phyloP scores from a whole-genome alignment of 2,797 vertebrate genomes.

The Psittacula echo region DNA sequence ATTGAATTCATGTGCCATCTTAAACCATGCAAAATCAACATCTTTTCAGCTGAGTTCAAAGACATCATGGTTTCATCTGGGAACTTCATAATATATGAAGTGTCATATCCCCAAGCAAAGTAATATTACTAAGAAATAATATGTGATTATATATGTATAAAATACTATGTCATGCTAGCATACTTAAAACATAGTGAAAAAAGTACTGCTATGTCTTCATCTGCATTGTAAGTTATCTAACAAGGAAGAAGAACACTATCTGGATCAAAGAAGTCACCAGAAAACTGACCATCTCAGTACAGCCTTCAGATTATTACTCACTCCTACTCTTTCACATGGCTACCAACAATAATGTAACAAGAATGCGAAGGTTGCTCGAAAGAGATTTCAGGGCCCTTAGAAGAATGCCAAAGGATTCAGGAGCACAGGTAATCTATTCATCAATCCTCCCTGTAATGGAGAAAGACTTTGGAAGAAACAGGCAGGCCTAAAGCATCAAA shows the following conservation, averaged over 20 bases:
- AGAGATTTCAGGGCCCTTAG: neutral
- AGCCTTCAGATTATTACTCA: neutral
- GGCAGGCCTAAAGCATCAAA: neutral
- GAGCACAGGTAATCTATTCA: neutral
- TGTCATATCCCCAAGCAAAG: neutral
- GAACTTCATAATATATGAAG: neutral
- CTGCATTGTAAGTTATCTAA: accelerated
- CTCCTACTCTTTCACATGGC: neutral
- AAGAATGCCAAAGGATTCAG: neutral
- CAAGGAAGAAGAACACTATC: neutral
- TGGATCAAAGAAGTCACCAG: neutral
- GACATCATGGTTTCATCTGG: neutral
- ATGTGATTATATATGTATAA: neutral
- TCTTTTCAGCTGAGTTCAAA: neutral
- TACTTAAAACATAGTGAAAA: neutral
- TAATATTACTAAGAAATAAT: neutral
- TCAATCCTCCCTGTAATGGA: neutral
- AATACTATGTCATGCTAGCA: neutral
- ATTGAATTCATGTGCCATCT: neutral
- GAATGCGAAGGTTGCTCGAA: neutral
- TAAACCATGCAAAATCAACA: neutral
- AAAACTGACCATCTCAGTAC: neutral
- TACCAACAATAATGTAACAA: neutral
- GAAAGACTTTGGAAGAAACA: neutral
- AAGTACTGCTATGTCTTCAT: neutral